Percentiles rank a stretch among this genome's conserved stretches.
Conservation (phyloP, 2,888 invertebrate species). For the Caradrina kadenii region DNA sequence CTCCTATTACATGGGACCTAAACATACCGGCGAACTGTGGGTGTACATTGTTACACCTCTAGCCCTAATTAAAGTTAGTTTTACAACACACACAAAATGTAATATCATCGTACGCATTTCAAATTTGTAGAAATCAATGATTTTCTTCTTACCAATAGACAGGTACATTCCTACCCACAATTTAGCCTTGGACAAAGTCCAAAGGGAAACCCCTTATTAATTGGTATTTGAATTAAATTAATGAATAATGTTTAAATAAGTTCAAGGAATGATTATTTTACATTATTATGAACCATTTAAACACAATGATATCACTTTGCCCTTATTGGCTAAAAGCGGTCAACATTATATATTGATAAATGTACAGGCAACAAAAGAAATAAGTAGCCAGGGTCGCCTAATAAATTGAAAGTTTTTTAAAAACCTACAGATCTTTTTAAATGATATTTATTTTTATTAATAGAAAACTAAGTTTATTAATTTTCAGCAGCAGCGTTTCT, state of each 20-base stretch:
- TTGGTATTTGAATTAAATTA: slow-evolving; percentile 16
- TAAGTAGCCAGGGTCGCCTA: too few relatives aligned
- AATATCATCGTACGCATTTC: slow-evolving; percentile 29
- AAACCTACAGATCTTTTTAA: too few relatives aligned
- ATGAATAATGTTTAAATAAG: slow-evolving; percentile 16
- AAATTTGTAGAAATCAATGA: not conserved
- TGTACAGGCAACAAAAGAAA: too few relatives aligned
- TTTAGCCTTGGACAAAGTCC: slow-evolving; percentile 35
- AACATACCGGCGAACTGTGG: too few relatives aligned
- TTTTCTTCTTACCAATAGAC: not conserved
- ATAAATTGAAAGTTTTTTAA: too few relatives aligned
- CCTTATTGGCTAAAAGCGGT: not conserved
- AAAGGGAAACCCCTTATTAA: slow-evolving; percentile 26
- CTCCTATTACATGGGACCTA: too few relatives aligned
- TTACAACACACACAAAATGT: not conserved
- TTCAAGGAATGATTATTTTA: slow-evolving; percentile 30
- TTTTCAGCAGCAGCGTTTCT: too few relatives aligned
- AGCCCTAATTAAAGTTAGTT: too few relatives aligned
- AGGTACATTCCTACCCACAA: slow-evolving; percentile 29
- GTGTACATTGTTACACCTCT: too few relatives aligned
- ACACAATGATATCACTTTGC: not conserved
- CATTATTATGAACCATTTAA: not conserved
- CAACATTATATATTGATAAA: not conserved
- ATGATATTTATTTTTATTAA: too few relatives aligned
- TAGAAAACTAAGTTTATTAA: too few relatives aligned